A percentile compares a stretch with the other conserved stretches of the same genome.
Conservation (phyloP, 2,888 invertebrate genomes). For the Dascillus cervinus region DNA sequence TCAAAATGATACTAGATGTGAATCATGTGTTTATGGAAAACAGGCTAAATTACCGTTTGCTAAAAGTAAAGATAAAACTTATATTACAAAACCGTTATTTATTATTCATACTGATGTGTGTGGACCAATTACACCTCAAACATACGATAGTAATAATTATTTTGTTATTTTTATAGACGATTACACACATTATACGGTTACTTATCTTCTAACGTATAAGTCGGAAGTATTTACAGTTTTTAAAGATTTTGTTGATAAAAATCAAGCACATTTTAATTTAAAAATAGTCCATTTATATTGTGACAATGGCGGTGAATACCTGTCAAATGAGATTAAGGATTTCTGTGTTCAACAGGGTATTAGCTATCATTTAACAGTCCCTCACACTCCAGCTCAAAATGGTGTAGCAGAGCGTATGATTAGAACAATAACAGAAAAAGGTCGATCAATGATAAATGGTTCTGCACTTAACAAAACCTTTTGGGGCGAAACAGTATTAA, state of each 20-base stretch:
- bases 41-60: too few species aligned
- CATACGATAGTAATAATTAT: too few species aligned
- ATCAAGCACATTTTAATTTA: slow-evolving; percentile 6
- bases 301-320: slow-evolving; percentile 13
- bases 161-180: too few species aligned
- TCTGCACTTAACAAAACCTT: slow-evolving; percentile 22
- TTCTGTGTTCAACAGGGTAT: slow-evolving; percentile 14
- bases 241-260: slow-evolving; percentile 8
- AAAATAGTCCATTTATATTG: slow-evolving; percentile 8
- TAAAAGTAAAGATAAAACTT: too few species aligned
- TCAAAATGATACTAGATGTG: slow-evolving; percentile 9
- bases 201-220: too few species aligned
- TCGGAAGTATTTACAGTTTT: slow-evolving; percentile 11
- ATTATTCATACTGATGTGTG: slow-evolving; percentile 12
- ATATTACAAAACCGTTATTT: slow-evolving; percentile 10
- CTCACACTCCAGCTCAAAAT: slow-evolving; percentile 11
- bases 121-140: too few species aligned
- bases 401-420: slow-evolving; percentile 11
- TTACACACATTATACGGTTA: too few species aligned
- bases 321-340: slow-evolving; percentile 7
- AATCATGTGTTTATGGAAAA: slow-evolving; percentile 14
- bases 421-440: slow-evolving; percentile 8
- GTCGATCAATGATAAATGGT: slow-evolving; percentile 4
- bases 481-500: slow-evolving; percentile 10
- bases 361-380: slow-evolving; percentile 12